Conservation (phyloP, 2,888 invertebrate species). For the Pharmacophagus antenor region DNA sequence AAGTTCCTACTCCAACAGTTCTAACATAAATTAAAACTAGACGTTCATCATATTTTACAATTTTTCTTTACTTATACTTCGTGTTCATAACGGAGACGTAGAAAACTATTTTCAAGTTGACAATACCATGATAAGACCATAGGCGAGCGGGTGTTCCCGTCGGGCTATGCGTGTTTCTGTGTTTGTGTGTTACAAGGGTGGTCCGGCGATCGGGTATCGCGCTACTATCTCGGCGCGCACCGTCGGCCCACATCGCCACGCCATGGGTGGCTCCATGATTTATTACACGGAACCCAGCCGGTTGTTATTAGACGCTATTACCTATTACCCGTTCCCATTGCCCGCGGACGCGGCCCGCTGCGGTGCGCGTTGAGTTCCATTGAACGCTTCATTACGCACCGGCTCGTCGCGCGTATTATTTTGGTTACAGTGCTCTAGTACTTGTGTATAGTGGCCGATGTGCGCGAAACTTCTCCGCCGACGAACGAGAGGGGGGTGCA, state of each 20-base stretch:
- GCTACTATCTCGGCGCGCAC: slow-evolving; percentile 6
- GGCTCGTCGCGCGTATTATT: background rate
- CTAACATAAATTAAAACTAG: too few relatives aligned
- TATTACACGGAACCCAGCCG: slow-evolving; percentile 43
- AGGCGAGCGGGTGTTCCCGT: background rate
- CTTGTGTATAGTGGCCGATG: too few relatives aligned
- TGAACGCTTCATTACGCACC: slow-evolving; percentile 19
- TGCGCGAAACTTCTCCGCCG: too few relatives aligned
- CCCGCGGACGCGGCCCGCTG: slow-evolving; percentile 26
- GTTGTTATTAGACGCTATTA: slow-evolving; percentile 45
- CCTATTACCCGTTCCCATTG: slow-evolving; percentile 38
- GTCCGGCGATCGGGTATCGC: slow-evolving; percentile 15
- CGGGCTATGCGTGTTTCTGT: slow-evolving; percentile 22
- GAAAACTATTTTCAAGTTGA: too few relatives aligned
- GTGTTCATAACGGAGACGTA: too few relatives aligned
- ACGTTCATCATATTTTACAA: too few relatives aligned
- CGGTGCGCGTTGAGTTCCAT: slow-evolving; percentile 21
- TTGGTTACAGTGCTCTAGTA: background rate
- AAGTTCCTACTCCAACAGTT: too few relatives aligned
- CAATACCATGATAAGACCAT: background rate
- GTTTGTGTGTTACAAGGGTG: slow-evolving; percentile 27
- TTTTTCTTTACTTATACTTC: too few relatives aligned
- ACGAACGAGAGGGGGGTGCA: too few relatives aligned
- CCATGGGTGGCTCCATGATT: slow-evolving; percentile 50
- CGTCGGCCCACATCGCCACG: slow-evolving; percentile 41